Evolutionary conservation across 2,113 vertebrate genomes (phyloP).

Genomic region (Eptesicus fuscus): DNA sequence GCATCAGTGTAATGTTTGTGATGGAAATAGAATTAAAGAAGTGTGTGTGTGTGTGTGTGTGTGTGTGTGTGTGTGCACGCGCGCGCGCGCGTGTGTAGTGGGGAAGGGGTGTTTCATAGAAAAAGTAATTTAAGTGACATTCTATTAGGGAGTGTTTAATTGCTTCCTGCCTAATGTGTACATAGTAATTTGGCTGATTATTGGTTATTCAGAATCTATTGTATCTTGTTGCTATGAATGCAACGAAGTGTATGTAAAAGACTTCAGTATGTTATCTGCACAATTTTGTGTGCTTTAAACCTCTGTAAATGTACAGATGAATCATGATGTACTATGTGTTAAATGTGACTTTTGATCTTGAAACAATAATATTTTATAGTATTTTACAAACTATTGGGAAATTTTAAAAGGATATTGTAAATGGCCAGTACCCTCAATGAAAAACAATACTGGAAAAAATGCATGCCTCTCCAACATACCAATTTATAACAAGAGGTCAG

Average conservation of each 20-base stretch:
- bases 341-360: constrained; percentile 76
- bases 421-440: constrained; percentile 67
- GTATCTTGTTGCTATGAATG: constrained; percentile 82
- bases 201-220: constrained; percentile 80
- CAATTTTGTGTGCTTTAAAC: constrained; percentile 85
- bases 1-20: constrained; percentile 27
- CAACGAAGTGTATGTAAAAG: constrained; percentile 78
- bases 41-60: neutral
- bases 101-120: constrained; percentile 53
- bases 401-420: constrained; percentile 78
- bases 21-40: constrained; percentile 50
- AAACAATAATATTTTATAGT: constrained; percentile 81
- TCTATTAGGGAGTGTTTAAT: constrained; percentile 76
- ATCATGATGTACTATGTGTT: constrained; percentile 76
- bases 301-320: constrained; percentile 80
- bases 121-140: constrained; percentile 77
- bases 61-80: neutral
- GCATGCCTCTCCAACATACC: constrained; percentile 74
- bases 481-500: constrained; percentile 79
- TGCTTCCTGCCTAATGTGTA: constrained; percentile 83
- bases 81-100: neutral
- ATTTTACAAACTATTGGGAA: constrained; percentile 80
- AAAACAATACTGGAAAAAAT: constrained; percentile 75
- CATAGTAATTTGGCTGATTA: constrained; percentile 82
- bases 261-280: constrained; percentile 79